These are phyloP conservation scores for Bubo blakistoni DNA, from an alignment of 2,113 vertebrate genomes.

Conservation along the genomic window DNA sequence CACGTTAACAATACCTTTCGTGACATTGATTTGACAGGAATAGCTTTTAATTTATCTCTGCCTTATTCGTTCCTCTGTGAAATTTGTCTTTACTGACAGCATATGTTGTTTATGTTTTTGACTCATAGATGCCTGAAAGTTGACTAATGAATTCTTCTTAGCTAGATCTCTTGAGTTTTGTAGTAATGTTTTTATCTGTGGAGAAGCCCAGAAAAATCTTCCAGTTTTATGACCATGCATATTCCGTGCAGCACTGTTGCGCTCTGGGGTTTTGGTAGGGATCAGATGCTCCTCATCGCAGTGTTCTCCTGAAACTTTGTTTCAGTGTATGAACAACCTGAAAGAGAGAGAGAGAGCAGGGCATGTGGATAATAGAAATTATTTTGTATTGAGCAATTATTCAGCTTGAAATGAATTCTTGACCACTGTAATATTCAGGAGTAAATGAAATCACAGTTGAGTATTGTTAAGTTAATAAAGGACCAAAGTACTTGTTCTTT, in stretches of 20 bases:
- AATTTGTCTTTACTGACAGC: background rate
- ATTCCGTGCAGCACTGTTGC: background rate
- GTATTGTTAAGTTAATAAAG: background rate
- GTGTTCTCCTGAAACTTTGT: background rate
- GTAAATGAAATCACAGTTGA: background rate
- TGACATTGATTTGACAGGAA: constrained; percentile 51
- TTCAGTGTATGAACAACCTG: background rate
- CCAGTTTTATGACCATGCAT: background rate
- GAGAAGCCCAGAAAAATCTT: background rate
- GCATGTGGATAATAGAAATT: background rate
- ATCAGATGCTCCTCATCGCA: background rate
- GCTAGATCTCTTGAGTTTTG: background rate
- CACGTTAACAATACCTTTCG: background rate
- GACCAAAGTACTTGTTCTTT: background rate
- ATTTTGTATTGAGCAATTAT: background rate
- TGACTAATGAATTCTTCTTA: constrained; percentile 46
- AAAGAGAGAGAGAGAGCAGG: background rate
- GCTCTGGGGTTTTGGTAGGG: background rate
- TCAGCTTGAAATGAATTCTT: background rate
- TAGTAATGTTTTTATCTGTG: background rate
- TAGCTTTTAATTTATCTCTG: constrained; percentile 36
- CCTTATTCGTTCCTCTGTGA: constrained; percentile 20
- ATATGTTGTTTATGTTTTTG: background rate
- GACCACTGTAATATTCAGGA: background rate
- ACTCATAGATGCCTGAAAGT: background rate